phyloP scores from a whole-genome alignment of 2,888 invertebrate species.

The Herminia tarsipennalis region DNA sequence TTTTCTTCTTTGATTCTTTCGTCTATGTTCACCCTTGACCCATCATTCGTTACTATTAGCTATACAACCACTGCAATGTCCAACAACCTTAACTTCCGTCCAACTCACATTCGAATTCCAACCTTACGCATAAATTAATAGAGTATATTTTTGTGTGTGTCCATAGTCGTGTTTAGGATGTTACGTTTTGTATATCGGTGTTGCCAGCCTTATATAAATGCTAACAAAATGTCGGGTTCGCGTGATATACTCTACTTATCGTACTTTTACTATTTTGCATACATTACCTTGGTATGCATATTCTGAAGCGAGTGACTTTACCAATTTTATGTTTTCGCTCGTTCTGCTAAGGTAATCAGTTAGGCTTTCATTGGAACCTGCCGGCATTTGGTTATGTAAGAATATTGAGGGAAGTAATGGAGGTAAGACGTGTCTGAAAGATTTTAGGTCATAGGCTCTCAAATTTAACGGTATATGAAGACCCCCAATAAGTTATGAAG shows the following conservation, averaged over 20 bases:
- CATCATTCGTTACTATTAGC: conserved; percentile 75
- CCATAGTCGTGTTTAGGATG: conserved; percentile 35
- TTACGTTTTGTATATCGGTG: conserved; percentile 39
- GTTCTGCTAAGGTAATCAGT: conserved; percentile 24
- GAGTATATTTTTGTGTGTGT: conserved; percentile 33
- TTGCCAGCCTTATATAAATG: conserved; percentile 73
- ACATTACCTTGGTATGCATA: conserved; percentile 70
- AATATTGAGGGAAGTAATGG: conserved; percentile 14
- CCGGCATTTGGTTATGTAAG: conserved; percentile 12
- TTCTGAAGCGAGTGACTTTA: conserved; percentile 54
- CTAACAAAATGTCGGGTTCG: conserved; percentile 81
- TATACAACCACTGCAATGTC: conserved; percentile 39
- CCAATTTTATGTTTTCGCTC: conserved; percentile 53
- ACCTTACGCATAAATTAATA: conserved; percentile 38
- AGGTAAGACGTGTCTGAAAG: not conserved
- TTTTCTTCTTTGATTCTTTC: conserved; percentile 67
- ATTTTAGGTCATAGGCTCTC: too few species aligned
- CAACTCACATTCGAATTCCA: conserved; percentile 34
- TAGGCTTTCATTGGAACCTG: not conserved
- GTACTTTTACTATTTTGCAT: conserved; percentile 80
- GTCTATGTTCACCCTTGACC: conserved; percentile 74
- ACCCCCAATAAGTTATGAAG: too few species aligned
- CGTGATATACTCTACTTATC: conserved; percentile 78
- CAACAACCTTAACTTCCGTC: conserved; percentile 38
- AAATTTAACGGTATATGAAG: too few species aligned